A percentile compares a stretch with the other conserved stretches of the same genome.
These are phyloP conservation scores for Calameuta pallipes DNA, from an alignment of 2,888 invertebrate genomes.

Conservation along the genomic window DNA sequence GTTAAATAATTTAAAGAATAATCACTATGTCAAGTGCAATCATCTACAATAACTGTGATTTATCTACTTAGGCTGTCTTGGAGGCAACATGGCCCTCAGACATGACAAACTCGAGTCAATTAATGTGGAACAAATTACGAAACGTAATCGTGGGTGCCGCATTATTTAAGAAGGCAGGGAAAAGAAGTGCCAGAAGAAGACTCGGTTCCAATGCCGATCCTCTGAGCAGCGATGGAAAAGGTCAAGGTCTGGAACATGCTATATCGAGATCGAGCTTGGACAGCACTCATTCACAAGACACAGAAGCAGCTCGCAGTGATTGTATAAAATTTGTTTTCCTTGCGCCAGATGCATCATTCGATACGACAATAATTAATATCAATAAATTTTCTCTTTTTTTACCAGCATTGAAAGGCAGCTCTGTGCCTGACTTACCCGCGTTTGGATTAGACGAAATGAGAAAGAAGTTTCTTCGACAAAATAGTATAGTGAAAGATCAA, in stretches of 20 bases:
- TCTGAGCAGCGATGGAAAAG: conserved; percentile 53
- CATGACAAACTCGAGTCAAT: conserved; percentile 82
- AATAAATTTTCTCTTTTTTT: conserved; percentile 7
- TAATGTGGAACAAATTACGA: conserved; percentile 93
- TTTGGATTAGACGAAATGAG: conserved; percentile 58
- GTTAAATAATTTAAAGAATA: background rate
- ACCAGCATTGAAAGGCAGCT: conserved; percentile 59
- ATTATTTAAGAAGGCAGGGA: conserved; percentile 85
- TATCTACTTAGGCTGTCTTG: conserved; percentile 75
- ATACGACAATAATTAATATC: background rate
- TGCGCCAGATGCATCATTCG: background rate
- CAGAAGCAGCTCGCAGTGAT: conserved; percentile 58
- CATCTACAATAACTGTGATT: background rate
- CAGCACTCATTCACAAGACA: conserved; percentile 63
- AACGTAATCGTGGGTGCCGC: conserved; percentile 93
- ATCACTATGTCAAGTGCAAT: background rate
- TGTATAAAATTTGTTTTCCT: conserved; percentile 41
- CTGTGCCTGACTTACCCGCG: conserved; percentile 60
- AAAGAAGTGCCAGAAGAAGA: conserved; percentile 70
- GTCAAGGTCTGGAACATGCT: conserved; percentile 57
- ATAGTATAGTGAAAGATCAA: conserved; percentile 62
- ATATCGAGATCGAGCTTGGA: conserved; percentile 63
- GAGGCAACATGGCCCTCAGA: conserved; percentile 96
- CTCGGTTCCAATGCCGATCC: conserved; percentile 67
- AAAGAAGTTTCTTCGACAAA: conserved; percentile 57